Evolutionary conservation across 2,797 vertebrate genomes (phyloP), one percentile per base, ranked within the genome.

Genomic region (Petrocephalus schoutedeni): DNA sequence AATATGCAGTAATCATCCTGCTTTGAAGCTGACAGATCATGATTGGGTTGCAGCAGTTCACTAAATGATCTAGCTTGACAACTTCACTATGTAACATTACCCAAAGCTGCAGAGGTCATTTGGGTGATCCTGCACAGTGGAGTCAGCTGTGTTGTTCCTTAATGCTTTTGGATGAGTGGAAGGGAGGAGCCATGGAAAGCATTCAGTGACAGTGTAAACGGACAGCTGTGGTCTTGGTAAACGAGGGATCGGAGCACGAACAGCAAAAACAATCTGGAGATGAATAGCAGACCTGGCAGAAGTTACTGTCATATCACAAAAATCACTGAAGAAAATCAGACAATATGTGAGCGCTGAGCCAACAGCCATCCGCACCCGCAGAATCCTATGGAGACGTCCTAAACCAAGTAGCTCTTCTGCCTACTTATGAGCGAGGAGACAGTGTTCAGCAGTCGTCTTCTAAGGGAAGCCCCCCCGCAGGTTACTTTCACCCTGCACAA

Each of bases 21-120:
- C 7, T 80, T 49, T 80, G 16, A 49, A 49, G 74, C 74, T 80
- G 41, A 80, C 41, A 49, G 74, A 80, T 80, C 74, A 49, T 74
- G 67, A 74, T 80, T 80, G 45, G 41, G 45, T 89, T 91, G 74
- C 36, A 80, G 74, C 32, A 41, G 67, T 74, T 74, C 67, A 74
- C 67, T 16, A 74, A 74, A 74, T 19, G 19, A 80, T 49, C 36
- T 21, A 80, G 41, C 41, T 19, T 45, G 41, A 45, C 41, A 49
- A 80, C 74, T 9, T 49, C 74, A 80, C 41, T 2, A 80, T 80
- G 74, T 49, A 80, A 80, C 74, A 49, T 28, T 10, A 80, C 41
- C 19, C 74, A n/a, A 4, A n/a, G 41, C 74, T 74, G 41, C 74
- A 49, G 41, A 80, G 36, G 16, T 49, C 41, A 80, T 21, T 45